These are phyloP conservation scores for Epizoanthus stellaris DNA, from an alignment of 92 coral and sea anemone species.

Conservation along the genomic window DNA sequence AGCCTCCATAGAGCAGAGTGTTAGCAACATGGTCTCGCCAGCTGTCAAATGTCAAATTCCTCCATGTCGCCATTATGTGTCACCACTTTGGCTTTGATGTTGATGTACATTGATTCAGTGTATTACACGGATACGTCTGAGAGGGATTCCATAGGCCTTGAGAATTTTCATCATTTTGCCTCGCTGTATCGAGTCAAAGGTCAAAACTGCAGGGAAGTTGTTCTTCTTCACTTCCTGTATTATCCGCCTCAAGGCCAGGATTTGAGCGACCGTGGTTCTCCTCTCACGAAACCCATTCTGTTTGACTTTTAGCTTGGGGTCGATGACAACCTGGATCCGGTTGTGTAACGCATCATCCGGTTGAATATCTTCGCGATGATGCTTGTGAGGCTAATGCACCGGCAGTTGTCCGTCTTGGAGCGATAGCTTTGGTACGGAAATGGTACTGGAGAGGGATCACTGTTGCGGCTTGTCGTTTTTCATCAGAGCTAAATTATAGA, in stretches of 20 bases:
- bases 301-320: slow-evolving; percentile 28
- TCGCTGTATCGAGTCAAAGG: neutral
- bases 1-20: too few relatives aligned
- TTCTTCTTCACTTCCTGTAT: slow-evolving; percentile 6
- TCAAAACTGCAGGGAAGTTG: slow-evolving; percentile 16
- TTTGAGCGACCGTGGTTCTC: slow-evolving; percentile 37
- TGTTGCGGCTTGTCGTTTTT: slow-evolving; percentile 44
- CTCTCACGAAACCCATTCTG: slow-evolving; percentile 56
- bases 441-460: slow-evolving; percentile 41
- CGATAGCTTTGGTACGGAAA: slow-evolving; percentile 55
- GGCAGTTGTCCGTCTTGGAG: slow-evolving; percentile 48
- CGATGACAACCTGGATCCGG: slow-evolving; percentile 23
- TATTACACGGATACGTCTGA: too few relatives aligned
- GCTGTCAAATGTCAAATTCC: too few relatives aligned
- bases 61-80: too few relatives aligned
- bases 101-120: too few relatives aligned
- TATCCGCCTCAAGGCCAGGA: slow-evolving; percentile 48
- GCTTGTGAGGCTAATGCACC: slow-evolving; percentile 40
- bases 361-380: slow-evolving; percentile 45
- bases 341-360: slow-evolving; percentile 42
- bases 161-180: too few relatives aligned
- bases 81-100: too few relatives aligned
- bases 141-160: too few relatives aligned
- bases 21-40: too few relatives aligned
- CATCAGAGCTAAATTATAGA: slow-evolving; percentile 46